Evolutionary conservation across 2,888 invertebrate species (phyloP), one percentile per base, ranked within the genome.

Genomic region (Drosophila anomalipes): DNA sequence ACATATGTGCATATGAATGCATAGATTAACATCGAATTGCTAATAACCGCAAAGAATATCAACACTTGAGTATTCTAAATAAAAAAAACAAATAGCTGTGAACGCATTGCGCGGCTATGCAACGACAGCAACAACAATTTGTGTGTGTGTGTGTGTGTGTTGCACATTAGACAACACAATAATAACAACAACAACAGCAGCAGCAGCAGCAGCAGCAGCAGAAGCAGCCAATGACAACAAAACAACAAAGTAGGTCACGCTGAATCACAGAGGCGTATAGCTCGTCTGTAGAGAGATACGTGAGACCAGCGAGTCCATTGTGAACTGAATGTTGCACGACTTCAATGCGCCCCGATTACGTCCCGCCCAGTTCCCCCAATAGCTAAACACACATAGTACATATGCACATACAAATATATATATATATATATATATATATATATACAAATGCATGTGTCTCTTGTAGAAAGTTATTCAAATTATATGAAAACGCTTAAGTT

Each of bases 181-280:
- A 47, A 22, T 22, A 44, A n/a, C 2, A 41, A 12, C 5, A 41
- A 41, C n/a, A 41, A 22, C 3, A 44, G 1, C 53, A 64, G 26
- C 12, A 14, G 12, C 35, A 35, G 14, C 63, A 69, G 39, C 58
- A 61, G 30, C 64, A 66, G 19, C 61, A 68, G 28, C 33, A 56
- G 9, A 44, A 68, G 60, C 82, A 74, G 82, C 82, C 79, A 81
- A 71, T 86, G 87, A 86, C 86, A 87, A 83, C 70, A 88, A 83
- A 70, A 82, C 81, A 83, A 83, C 47, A 47, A 47, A 47, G 84
- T 83, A 47, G 86, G 83, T 83, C 83, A 83, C 64, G 64, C 84
- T 86, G 86, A 83, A 89, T 86, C 83, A 83, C 81, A 83, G 83
- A 89, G 86, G 81, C 83, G 86, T 83, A 81, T 58, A 69, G 70